Base-by-base conservation (phyloP, 2,113 vertebrate genomes). In the Todiramphus chloris region DNA sequence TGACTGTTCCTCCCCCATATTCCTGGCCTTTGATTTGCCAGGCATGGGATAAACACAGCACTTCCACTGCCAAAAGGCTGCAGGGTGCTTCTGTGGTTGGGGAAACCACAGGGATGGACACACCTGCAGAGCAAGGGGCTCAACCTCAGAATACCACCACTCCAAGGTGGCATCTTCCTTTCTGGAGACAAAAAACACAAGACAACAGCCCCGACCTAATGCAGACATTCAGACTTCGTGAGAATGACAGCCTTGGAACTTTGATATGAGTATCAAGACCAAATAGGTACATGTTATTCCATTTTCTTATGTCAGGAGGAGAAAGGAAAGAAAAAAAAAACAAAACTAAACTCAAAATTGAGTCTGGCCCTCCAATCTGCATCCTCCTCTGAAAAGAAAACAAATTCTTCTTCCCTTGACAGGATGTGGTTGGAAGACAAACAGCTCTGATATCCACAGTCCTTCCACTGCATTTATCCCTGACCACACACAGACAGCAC, bases 331-430 rank as follows among this genome's bases (percentile, higher is more conserved):
- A 35, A 41, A 46, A 30, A 21, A 31, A 39, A 37, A 7, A 13
- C 39, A 43, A 30, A 59, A 33, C 37, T 9, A 28, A 37, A 30
- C 31, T 33, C 28, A 39, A n/a, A 33, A n/a, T 10, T 21, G 3
- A 50, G 24, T 46, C 55, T 82, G 77, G 19, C 30, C 60, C 28
- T 68, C 13, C 81, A 9, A 4, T 20, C 43, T 19, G 19, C 23
- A 50, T 21, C 17, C 2, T 39, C 23, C 62, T 50, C 31, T 7
- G 16, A 28, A 81, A 83, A 72, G 20, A 30, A 48, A 70, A 46
- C 2, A 44, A 25, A 0, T 31, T 46, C 6, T 50, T 31, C 27
- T 0, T 0, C 30, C 33, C 39, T 21, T 3, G 0, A 28, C 13
- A 51, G 20, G n/a, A 59, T 1, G 1, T 1, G 0, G 35, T 51